phyloP scores from a whole-genome alignment of 2,797 vertebrate genomes.

The Fundulus diaphanus region DNA sequence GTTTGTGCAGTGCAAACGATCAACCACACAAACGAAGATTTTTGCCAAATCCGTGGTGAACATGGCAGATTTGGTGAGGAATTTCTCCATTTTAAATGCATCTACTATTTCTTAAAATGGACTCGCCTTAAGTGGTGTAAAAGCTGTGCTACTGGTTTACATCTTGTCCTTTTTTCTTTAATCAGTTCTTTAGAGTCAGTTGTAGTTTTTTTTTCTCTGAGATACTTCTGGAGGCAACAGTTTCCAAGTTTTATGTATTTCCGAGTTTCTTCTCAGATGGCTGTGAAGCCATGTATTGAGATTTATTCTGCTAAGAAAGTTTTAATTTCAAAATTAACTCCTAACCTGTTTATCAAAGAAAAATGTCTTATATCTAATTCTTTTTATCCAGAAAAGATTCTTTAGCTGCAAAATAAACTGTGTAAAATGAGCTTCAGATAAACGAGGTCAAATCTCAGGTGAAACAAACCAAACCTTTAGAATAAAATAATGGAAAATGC shows the following conservation, averaged over 20 bases:
- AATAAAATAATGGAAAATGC: background rate
- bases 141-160: too few species aligned
- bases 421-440: too few species aligned
- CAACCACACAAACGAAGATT: conserved; percentile 89
- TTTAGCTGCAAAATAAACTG: too few species aligned
- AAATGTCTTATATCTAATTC: too few species aligned
- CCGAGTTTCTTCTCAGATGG: too few species aligned
- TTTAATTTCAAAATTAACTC: too few species aligned
- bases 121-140: background rate
- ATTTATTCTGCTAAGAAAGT: too few species aligned
- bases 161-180: background rate
- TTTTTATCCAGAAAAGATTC: too few species aligned
- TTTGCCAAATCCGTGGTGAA: conserved; percentile 98
- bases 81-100: background rate
- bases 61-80: conserved; percentile 91
- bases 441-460: too few species aligned
- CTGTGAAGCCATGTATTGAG: too few species aligned
- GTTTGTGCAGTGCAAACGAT: conserved; percentile 90
- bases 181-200: background rate
- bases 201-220: background rate
- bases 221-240: conserved; percentile 11
- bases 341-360: too few species aligned
- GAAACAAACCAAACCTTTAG: background rate
- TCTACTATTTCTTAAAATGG: background rate
- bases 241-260: background rate